A percentile compares a stretch with the other conserved stretches of the same genome.
Conservation (phyloP, 2,113 vertebrate genomes). For the Halichoeres trimaculatus region DNA sequence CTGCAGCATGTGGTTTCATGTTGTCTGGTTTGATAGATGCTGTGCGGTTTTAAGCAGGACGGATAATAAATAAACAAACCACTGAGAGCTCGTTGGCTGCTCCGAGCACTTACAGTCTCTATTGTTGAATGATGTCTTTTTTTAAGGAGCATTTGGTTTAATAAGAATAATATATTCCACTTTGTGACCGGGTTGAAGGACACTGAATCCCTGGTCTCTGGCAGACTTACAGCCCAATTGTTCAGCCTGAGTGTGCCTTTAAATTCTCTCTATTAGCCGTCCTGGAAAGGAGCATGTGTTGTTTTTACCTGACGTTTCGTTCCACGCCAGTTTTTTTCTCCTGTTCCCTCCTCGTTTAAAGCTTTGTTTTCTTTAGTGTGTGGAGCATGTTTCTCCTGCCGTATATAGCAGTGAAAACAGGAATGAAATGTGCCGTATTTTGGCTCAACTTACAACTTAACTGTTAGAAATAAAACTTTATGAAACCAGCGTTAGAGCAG, state of each 20-base stretch:
- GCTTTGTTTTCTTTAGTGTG: constrained; percentile 27
- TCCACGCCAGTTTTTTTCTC: constrained; percentile 6
- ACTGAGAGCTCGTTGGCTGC: constrained; percentile 15
- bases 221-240: constrained; percentile 52
- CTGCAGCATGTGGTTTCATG: constrained; percentile 13
- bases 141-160: constrained; percentile 25
- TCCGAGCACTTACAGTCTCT: constrained; percentile 30
- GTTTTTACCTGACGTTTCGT: constrained; percentile 40
- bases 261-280: constrained; percentile 37
- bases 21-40: constrained; percentile 47
- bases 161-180: constrained; percentile 19
- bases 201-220: constrained; percentile 39
- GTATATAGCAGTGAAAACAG: neutral
- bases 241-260: constrained; percentile 35
- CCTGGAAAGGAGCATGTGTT: constrained; percentile 12
- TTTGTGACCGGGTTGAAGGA: constrained; percentile 24
- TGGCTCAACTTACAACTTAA: neutral
- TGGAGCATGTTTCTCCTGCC: neutral
- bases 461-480: neutral
- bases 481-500: neutral
- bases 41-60: constrained; percentile 38
- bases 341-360: constrained; percentile 14
- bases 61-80: constrained; percentile 40
- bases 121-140: constrained; percentile 45
- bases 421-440: neutral